Evolutionary conservation across 2,888 invertebrate species (phyloP), one percentile per base, ranked within the genome.

Genomic region (Serripes groenlandicus): DNA sequence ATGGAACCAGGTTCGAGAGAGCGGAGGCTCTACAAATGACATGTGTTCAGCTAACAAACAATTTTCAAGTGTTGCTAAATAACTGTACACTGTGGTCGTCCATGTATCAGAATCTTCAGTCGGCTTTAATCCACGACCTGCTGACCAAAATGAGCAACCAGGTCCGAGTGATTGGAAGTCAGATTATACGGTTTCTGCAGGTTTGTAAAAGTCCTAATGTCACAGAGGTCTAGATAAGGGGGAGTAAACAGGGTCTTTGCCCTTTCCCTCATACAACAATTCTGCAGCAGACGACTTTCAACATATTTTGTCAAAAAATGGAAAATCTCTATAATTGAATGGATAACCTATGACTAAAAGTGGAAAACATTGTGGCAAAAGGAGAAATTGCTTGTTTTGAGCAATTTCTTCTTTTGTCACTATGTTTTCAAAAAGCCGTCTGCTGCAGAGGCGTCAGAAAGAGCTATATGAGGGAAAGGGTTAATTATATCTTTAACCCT

Each of bases 101-200:
- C 9, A 83, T 89, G 77, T 91, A 87, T 64, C 89, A 89, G 34
- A 85, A 75, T 11, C 81, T 89, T 3, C 88, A 89, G 30, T 91
- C 92, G 5, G 82, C 88, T 3, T 82, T 91, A n/a, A 88, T 93
- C 21, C 88, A 85, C 9, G 91, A 92, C 71, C 85, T 93, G 2
- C 87, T 91, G 26, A 60, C 80, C 9, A 88, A 82, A 60, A 86
- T 92, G 42, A 77, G 79, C 11, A 88, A 91, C 11, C 90, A 90
- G 66, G 89, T 91, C 69, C 88, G 85, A 34, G 84, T 85, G 32
- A 88, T 93, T n/a, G 91, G 90, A 7, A 89, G 85, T 34, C 92
- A 93, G 18, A 75, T 92, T 15, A 87, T 90, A 4, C 89, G 91
- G 2, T 91, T 93, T 52, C 82, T 93, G 66, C 92, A 93, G 92